A percentile compares a stretch with the other conserved stretches of the same genome.
Conservation (phyloP, 2,113 vertebrate species). For the Megaceryle torquata region DNA sequence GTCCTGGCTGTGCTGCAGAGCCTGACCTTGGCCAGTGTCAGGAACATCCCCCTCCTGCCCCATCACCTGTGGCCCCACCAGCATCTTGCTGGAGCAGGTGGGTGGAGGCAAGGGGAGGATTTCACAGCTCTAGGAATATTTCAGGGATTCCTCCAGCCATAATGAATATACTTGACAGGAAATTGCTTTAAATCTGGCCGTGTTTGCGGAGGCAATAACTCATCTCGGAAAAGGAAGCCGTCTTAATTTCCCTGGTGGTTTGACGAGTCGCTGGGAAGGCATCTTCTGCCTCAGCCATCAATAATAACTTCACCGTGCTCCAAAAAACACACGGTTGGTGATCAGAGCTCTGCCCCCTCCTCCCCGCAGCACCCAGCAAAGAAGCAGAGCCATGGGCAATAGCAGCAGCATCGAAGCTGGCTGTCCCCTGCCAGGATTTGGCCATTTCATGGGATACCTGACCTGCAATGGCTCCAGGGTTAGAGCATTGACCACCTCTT, state of each 20-base stretch:
- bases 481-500: background rate
- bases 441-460: background rate
- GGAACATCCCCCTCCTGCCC: background rate
- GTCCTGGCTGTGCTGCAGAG: background rate
- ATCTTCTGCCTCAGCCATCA: constrained; percentile 53
- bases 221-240: constrained; percentile 48
- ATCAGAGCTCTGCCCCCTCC: background rate
- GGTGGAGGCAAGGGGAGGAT: background rate
- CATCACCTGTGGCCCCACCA: rapidly evolving
- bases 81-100: background rate
- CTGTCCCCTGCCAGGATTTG: background rate
- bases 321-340: background rate
- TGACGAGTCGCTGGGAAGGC: constrained; percentile 37
- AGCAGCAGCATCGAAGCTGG: background rate
- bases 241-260: constrained; percentile 69
- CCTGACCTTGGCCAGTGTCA: background rate
- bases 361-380: background rate
- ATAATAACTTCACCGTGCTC: constrained; percentile 33
- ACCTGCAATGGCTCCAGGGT: background rate
- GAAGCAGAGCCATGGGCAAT: rapidly evolving
- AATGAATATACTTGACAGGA: constrained; percentile 53
- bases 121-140: constrained; percentile 7
- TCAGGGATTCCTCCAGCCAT: constrained; percentile 40
- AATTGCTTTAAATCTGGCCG: constrained; percentile 60
- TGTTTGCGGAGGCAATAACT: constrained; percentile 65